Evolutionary conservation across 2,888 invertebrate species (phyloP), one percentile per base, ranked within the genome.

Genomic region (Ectemnius cavifrons): DNA sequence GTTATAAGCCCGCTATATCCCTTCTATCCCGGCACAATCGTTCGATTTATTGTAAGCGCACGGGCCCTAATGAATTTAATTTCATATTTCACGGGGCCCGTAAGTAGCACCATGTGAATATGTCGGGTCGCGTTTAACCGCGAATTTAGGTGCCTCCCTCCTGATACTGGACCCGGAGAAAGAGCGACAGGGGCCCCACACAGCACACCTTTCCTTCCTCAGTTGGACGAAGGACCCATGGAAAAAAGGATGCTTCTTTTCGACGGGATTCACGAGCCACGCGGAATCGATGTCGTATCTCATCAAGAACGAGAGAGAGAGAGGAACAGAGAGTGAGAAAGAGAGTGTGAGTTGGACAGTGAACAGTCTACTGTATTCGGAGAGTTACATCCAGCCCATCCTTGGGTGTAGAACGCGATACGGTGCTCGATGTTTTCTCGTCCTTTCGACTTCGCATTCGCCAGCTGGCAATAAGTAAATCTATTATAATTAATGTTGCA

Each of bases 1-100:
- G 86, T 90, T 89, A 90, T 89, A 88, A 87, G 84, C 84, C 85
- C 83, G 70, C 74, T 81, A 79, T 52, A 16, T 84, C 84, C 79
- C 82, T 79, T 80, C 82, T 79, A 80, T 81, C 81, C 83, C 75
- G 79, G 84, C 86, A 89, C 89, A 87, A 89, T 89, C 88, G 87
- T 88, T 88, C 89, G 88, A 90, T 90, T 89, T 90, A 90, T 90
- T 87, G 86, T 87, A 87, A 87, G 86, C 87, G 86, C 86, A 86
- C 86, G 87, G 79, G 76, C 77, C 84, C 88, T 89, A 89, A 89
- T 89, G 89, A 89, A 89, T 89, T 89, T 89, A 89, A 89, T 89
- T 89, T 89, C 89, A 89, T 89, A 89, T 89, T 89, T 89, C 89
- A 89, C 88, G 85, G 85, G 37, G 37, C 83, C 86, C 83, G 87